These are phyloP conservation scores for Elmis aenea DNA, from an alignment of 2,888 invertebrate species.

Conservation along the genomic window DNA sequence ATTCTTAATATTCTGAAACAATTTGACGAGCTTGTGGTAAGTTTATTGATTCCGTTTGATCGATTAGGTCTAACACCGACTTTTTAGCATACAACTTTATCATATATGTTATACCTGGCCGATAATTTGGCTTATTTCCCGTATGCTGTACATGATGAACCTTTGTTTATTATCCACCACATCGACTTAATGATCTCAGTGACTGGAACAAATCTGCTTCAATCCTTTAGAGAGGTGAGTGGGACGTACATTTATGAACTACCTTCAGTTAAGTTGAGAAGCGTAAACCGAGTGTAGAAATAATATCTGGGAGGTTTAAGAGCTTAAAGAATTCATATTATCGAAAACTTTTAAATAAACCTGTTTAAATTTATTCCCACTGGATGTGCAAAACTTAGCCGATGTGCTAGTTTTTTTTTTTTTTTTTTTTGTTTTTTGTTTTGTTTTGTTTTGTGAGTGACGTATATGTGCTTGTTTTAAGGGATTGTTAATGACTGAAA, in stretches of 20 bases:
- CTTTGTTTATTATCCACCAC: slow-evolving; percentile 96
- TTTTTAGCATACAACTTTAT: slow-evolving; percentile 74
- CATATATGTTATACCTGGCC: slow-evolving; percentile 93
- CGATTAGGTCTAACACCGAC: slow-evolving; percentile 6
- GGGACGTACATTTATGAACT: background rate
- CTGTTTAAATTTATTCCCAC: no score
- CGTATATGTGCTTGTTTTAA: no score
- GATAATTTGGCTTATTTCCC: slow-evolving; percentile 99
- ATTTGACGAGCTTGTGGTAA: slow-evolving; percentile 84
- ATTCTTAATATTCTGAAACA: slow-evolving; percentile 87
- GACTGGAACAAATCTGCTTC: slow-evolving; percentile 91
- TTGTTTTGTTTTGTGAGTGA: no score
- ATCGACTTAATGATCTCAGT: slow-evolving; percentile 96
- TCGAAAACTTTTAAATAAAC: no score
- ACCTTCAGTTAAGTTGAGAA: no score
- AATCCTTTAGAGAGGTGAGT: slow-evolving; percentile 84
- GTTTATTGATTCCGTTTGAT: slow-evolving; percentile 38
- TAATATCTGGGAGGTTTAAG: no score
- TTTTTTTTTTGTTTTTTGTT: no score
- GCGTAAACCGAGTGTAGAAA: no score
- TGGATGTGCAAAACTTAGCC: no score
- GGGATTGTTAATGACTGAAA: slow-evolving; percentile 43
- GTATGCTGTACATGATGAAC: slow-evolving; percentile 96
- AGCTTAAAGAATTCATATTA: no score
- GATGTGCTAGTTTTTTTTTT: no score